Base-by-base conservation (phyloP, 2,888 invertebrate species). In the Mesopsocus fuscifrons region DNA sequence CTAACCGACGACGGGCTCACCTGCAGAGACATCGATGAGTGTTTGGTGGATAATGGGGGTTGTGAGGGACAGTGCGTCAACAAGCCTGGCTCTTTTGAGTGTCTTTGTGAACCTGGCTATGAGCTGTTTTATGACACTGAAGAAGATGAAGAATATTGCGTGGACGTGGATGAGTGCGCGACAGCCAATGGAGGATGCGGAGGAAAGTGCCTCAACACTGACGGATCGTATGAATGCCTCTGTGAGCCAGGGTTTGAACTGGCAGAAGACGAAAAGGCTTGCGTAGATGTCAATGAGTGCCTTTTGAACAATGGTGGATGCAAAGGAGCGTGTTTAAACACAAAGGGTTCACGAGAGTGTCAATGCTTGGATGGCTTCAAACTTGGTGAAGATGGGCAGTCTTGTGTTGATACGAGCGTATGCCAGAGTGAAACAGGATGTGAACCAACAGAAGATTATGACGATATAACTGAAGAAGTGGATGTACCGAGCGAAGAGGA, bases 51-150 rank as follows among this genome's bases (percentile, higher is more conserved):
- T 31, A 65, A 62, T 49, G 67, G 67, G 2, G 66, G 64, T 23
- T 73, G 73, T 50, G 59, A 65, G 33, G 60, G 66, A 48, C 57
- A 59, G 34, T 74, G 73, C 53, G 59, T 57, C 43, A 73, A 74
- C 53, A 57, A 61, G 33, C 62, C 62, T 1, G 72, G 73, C 23
- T 61, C 66, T 13, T 69, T 63, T 51, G 59, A 62, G 26, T 74
- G 73, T 50, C 55, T 58, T 23, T 74, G 73, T 48, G 57, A 58
- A 20, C 49, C 53, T 26, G 72, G 72, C 13, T 62, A 64, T 34
- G 59, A 65, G 49, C 57, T 71, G 43, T 60, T 62, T 26, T 26
- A 9, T 26, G 26, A 26, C 11, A 6, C 26, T 9, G 26, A 26
- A 26, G 11, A 6, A 6, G 26, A 26, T 6, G 26, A 26, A 26